Base-by-base conservation (phyloP, 1,140 invertebrate genomes). In the Diploscapter pachys region DNA sequence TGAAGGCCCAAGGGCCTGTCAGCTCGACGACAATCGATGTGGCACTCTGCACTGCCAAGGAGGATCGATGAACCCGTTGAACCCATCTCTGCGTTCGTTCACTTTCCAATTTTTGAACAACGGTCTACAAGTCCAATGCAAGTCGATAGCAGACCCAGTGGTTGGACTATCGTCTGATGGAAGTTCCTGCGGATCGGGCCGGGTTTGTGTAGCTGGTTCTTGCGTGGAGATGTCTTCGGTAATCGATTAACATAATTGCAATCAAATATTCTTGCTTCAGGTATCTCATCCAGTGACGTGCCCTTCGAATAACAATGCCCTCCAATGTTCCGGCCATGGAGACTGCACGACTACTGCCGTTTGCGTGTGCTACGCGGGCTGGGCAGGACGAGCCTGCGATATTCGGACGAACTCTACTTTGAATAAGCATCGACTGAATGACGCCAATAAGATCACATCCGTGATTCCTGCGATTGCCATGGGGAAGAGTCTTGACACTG, bases 271-370 rank as follows among this genome's bases (percentile, higher is more conserved):
- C 50, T 65, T 80, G 52, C 62, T 75, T 61, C 80, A 83, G 75
- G 81, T 83, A 11, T 83, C 84, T 6, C 80, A 83, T 86, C 91
- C 91, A 86, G 91, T 90, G 72, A 91, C 91, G 84, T 97, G 94
- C 87, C 93, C 93, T 62, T 92, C 90, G 73, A 95, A 94, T 86
- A 91, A 92, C 86, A 90, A 92, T 81, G 91, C 92, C 82, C 87
- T 91, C 77, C 92, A 95, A 84, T 98, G 96, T 87, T 97, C 94
- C 63, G 92, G 92, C 62, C 91, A 93, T 88, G 95, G 95, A 86
- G 90, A 92, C 64, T 98, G 96, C 87, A 95, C 95, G 3, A 97
- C 96, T 86, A 88, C 90, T 59, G 94, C 95, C 86, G 92, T 91
- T 78, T 98, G 96, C 87, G 92, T 92, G 84, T 98, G 96, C 88